These are phyloP conservation scores for Bubo bubo DNA, from an alignment of 2,113 vertebrate species.

Conservation along the genomic window DNA sequence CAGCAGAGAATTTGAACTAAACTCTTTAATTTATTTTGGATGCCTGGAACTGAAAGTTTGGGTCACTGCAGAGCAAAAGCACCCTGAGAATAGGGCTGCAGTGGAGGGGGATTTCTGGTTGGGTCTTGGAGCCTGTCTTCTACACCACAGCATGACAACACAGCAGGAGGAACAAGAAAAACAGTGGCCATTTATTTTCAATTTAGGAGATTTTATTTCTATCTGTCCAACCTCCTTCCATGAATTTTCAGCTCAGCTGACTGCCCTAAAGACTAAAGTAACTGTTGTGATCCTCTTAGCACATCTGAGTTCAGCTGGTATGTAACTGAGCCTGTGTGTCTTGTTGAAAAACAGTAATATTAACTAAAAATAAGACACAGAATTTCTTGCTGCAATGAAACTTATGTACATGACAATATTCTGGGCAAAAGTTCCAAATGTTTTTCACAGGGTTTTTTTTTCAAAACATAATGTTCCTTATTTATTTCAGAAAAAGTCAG, in stretches of 20 bases:
- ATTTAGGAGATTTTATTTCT: not conserved
- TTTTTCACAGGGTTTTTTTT: not conserved
- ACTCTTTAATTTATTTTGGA: not conserved
- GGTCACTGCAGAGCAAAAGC: not conserved
- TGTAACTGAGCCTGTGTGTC: not conserved
- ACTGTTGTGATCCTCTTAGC: not conserved
- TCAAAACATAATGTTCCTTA: accelerated
- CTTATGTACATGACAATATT: not conserved
- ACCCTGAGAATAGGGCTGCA: not conserved
- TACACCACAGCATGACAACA: not conserved
- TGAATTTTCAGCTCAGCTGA: not conserved
- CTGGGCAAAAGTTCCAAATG: not conserved
- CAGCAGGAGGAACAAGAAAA: not conserved
- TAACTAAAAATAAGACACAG: not conserved
- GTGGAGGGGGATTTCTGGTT: not conserved
- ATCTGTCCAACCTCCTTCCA: not conserved
- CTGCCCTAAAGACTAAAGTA: not conserved
- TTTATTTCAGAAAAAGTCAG: not conserved
- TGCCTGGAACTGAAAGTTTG: not conserved
- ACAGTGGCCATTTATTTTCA: not conserved
- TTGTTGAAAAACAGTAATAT: not conserved
- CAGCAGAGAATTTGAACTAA: not conserved
- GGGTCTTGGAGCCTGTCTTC: not conserved
- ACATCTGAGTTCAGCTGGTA: not conserved
- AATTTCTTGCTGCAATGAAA: not conserved